Evolutionary conservation across 2,113 vertebrate genomes (phyloP), one percentile per base, ranked within the genome.

Genomic region (Cyrtonyx montezumae): DNA sequence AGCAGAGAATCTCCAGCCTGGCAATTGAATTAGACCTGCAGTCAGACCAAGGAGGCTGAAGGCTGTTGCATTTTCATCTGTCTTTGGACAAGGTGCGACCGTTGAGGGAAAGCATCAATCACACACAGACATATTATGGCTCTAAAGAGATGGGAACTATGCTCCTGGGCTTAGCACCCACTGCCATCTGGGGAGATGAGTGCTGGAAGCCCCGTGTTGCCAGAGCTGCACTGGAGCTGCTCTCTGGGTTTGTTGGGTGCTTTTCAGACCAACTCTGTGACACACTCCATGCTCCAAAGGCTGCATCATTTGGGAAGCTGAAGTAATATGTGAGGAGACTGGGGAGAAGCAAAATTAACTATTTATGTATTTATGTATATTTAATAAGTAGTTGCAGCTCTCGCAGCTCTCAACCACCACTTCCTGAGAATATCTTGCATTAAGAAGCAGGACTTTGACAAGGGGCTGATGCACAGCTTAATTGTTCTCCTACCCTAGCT

Each of bases 301-400:
- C 55, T 83, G 74, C 34, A 84, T 56, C 56, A 4, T 43, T 83
- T 78, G 78, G 18, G 22, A 78, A 89, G 42, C 62, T 77, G 28
- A 93, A 90, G 21, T 58, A 74, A 56, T 80, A 80, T 0, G 0
- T 68, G 66, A 92, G 43, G 5, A 90, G 69, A 71, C n/a, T 63
- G 61, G 61, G 36, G 17, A 91, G 66, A 85, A 79, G 55, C 30
- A 84, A 76, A 87, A 87, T 81, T 68, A 76, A 48, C 10, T 87
- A 45, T 87, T 83, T 66, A 10, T 79, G 28, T 49, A 19, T 48
- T 16, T 62, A 9, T 81, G 7, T 59, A 9, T 87, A 68, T 73
- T 94, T 84, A 82, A 81, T 79, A 55, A 13, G 13, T 67, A 55
- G 51, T 59, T 74, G 51, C 46, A 85, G 13, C 87, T 85, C 76